Evolutionary conservation across 2,888 invertebrate genomes (phyloP), one percentile per base, ranked within the genome.

Genomic region (Busseola fusca): DNA sequence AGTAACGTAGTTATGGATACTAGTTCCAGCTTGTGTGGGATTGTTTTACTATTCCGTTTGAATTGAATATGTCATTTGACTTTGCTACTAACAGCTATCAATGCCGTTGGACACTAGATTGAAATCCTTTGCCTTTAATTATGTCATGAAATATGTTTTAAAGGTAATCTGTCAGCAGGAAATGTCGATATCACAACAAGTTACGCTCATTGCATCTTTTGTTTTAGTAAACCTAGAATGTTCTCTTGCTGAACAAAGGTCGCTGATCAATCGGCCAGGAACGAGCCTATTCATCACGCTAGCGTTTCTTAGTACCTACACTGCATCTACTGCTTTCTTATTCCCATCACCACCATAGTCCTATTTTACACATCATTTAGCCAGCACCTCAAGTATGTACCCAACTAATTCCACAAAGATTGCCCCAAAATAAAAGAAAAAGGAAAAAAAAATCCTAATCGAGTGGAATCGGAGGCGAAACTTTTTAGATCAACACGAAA

Each of bases 401-500:
- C 48, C n/a, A 27, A 78, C 79, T 50, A 73, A 64, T 65, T 52
- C 30, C 27, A 37, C 30, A 60, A 62, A 58, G 30, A 50, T 69
- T 56, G 58, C 63, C 48, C 21, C 58, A 56, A 59, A 76, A 76
- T 57, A 69, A 81, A 67, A 67, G 52, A 63, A 63, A 65, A 57
- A 58, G 40, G n/a, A 12, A 50, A 72, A 69, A 58, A 48, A 42
- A 63, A 64, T 21, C 56, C 76, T 81, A 85, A 84, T 84, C 82
- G 76, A 73, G 70, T 62, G 74, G 78, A 81, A 86, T 81, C 67
- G 50, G 64, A 68, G 72, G 60, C 45, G 60, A 78, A 87, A 85
- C 77, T 87, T 87, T 87, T 86, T 83, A 82, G 76, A 86, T 87
- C 84, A 86, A 83, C 78, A 77, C 77, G 78, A 85, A 80, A 80